Evolutionary conservation across 2,888 invertebrate genomes (phyloP).

Genomic region (Saturnia pavonia): DNA sequence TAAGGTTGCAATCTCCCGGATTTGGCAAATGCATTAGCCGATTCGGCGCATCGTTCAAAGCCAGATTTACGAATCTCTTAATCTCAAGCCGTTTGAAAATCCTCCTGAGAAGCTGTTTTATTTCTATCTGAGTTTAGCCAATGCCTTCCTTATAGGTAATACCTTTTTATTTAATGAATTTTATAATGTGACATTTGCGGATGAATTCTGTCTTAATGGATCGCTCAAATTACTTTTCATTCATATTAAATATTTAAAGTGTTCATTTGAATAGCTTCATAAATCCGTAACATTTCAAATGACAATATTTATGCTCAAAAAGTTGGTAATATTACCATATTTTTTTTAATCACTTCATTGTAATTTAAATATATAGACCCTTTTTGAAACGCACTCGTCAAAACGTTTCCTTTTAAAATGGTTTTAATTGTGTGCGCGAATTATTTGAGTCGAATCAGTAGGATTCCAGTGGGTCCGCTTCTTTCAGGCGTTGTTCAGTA

Average conservation of each 20-base stretch:
- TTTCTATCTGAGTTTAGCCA: background rate
- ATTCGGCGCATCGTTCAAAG: slow-evolving; percentile 4
- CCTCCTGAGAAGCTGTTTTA: slow-evolving; percentile 2
- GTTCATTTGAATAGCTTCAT: background rate
- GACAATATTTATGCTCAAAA: background rate
- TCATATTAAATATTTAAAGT: background rate
- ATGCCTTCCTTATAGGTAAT: background rate
- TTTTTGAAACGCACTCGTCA: background rate
- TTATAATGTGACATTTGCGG: background rate
- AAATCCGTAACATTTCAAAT: background rate
- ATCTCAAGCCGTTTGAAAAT: slow-evolving; percentile 9
- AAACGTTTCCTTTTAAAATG: background rate
- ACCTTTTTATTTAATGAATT: background rate
- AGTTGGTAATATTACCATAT: background rate
- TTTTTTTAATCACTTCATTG: background rate
- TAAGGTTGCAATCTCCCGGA: slow-evolving; percentile 4
- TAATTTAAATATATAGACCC: background rate
- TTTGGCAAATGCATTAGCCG: slow-evolving; percentile 14
- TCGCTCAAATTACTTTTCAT: background rate
- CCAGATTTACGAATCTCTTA: slow-evolving; percentile 5
- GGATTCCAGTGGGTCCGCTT: background rate
- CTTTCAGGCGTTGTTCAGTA: background rate
- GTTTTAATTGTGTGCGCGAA: background rate
- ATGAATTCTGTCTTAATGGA: background rate
- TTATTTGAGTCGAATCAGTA: background rate